Percentiles rank a stretch among this genome's conserved stretches.
Conservation (phyloP, 2,888 invertebrate species). For the Hypselothyrea guttata region DNA sequence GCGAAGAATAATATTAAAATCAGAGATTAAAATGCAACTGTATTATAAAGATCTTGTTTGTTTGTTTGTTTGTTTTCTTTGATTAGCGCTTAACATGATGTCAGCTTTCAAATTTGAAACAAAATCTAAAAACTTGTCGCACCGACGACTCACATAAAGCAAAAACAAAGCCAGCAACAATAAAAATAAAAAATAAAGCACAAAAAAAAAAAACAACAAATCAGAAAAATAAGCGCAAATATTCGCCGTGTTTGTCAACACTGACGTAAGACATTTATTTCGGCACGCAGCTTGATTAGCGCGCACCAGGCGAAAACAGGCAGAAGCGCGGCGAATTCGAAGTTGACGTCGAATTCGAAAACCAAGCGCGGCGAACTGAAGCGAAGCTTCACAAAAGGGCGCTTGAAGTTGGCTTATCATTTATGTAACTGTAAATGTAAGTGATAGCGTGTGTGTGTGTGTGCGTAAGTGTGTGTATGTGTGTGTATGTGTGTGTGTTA, state of each 20-base stretch:
- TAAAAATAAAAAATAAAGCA: no score
- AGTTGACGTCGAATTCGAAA: no score
- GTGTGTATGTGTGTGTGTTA: conserved; percentile 31
- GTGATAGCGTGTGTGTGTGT: background rate
- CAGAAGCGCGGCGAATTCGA: conserved; percentile 32
- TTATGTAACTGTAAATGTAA: conserved; percentile 12
- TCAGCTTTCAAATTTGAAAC: conserved; percentile 40
- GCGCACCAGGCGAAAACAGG: conserved; percentile 35
- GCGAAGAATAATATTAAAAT: conserved; percentile 56
- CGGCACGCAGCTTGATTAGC: conserved; percentile 69
- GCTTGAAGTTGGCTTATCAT: conserved; percentile 43
- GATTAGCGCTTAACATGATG: conserved; percentile 57
- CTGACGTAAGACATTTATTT: conserved; percentile 75
- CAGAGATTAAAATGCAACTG: background rate
- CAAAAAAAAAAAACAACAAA: conserved; percentile 15
- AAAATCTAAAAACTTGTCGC: conserved; percentile 67
- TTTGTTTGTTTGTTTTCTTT: conserved; percentile 16
- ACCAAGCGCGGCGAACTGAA: conserved; percentile 16
- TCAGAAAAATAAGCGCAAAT: conserved; percentile 48
- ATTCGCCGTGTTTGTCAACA: conserved; percentile 65
- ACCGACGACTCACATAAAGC: conserved; percentile 61
- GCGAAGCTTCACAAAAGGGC: no score
- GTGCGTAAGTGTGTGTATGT: background rate
- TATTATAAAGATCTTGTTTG: conserved; percentile 20
- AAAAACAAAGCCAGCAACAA: conserved; percentile 15